These are phyloP conservation scores for Lithodes maja DNA, from an alignment of 2,888 invertebrate genomes.

Conservation along the genomic window DNA sequence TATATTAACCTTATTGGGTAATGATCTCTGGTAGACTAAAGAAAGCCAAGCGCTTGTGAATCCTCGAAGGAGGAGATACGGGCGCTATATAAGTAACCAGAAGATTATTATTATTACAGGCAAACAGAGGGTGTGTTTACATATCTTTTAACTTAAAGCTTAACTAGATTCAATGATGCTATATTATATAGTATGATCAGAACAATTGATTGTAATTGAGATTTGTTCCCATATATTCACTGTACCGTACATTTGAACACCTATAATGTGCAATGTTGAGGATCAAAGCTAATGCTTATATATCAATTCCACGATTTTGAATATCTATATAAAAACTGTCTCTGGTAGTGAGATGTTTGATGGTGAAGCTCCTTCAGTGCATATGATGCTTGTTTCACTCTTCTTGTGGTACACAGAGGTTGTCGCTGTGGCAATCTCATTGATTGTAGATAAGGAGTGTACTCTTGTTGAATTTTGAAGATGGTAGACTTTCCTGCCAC, in stretches of 20 bases:
- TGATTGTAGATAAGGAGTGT: neutral
- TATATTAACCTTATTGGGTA: neutral
- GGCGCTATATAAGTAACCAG: too few species aligned
- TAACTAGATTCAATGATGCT: too few species aligned
- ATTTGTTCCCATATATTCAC: too few species aligned
- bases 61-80: too few species aligned
- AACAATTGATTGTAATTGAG: too few species aligned
- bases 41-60: too few species aligned
- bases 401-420: neutral
- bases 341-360: constrained; percentile 3
- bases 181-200: too few species aligned
- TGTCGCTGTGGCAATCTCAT: neutral
- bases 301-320: neutral
- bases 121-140: neutral
- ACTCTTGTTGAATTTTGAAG: neutral
- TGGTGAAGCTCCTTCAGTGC: constrained; percentile 13
- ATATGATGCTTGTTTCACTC: neutral
- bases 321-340: neutral
- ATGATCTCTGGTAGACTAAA: too few species aligned
- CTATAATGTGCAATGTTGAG: neutral
- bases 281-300: constrained; percentile 2
- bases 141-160: too few species aligned
- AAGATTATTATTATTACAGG: neutral
- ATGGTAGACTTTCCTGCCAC: neutral
- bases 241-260: constrained; percentile 4